phyloP scores from a whole-genome alignment of 2,888 invertebrate genomes.

The Tridacna gigas region DNA sequence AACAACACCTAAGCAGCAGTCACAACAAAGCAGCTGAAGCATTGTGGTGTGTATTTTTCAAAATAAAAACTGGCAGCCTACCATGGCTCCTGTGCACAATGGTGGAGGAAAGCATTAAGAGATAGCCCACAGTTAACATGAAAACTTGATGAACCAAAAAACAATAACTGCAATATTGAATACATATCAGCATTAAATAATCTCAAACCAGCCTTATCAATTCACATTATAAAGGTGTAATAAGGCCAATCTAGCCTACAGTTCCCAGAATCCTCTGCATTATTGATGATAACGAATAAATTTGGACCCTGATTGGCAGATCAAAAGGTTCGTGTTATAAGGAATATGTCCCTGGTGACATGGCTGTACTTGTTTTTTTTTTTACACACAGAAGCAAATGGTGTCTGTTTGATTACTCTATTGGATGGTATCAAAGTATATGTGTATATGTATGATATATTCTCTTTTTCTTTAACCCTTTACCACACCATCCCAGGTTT shows the following conservation, averaged over 20 bases:
- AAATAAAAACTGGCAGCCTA: no score
- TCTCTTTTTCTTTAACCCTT: no score
- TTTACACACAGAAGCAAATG: background rate
- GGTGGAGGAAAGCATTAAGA: background rate
- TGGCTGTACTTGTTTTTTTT: constrained; percentile 18
- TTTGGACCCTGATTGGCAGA: constrained; percentile 66
- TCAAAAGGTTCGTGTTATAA: constrained; percentile 57
- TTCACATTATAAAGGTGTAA: constrained; percentile 21
- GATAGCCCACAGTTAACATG: constrained; percentile 2
- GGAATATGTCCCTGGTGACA: constrained; percentile 45
- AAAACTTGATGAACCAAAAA: constrained; percentile 21
- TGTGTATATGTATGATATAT: no score
- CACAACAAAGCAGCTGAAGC: no score
- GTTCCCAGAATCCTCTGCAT: constrained; percentile 50
- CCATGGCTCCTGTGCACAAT: no score
- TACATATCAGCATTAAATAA: constrained; percentile 26
- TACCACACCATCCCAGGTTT: no score
- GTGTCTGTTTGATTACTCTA: constrained; percentile 33
- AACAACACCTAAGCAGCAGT: no score
- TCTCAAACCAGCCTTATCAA: constrained; percentile 19
- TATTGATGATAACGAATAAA: constrained; percentile 66
- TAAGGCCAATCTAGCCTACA: constrained; percentile 17
- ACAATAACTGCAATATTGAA: constrained; percentile 19
- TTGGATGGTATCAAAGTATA: background rate
- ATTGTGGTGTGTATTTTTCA: no score